These are phyloP conservation scores for Cistogaster globosa DNA, from an alignment of 2,888 invertebrate species.

Conservation along the genomic window DNA sequence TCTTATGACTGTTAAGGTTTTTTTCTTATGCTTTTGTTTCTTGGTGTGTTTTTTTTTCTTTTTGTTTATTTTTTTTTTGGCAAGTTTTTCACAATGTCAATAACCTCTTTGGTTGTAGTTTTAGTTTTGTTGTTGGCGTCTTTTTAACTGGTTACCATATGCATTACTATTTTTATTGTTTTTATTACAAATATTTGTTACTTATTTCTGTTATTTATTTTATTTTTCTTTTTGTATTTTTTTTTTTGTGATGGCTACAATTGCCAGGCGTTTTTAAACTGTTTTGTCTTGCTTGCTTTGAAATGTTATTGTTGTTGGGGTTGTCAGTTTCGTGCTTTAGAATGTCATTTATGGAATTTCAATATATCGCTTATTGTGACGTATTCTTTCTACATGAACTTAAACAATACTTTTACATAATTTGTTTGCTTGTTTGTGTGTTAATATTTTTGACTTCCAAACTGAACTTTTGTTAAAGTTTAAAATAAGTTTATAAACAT, in stretches of 20 bases:
- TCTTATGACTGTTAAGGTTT: slow-evolving; percentile 56
- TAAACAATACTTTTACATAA: slow-evolving; percentile 6
- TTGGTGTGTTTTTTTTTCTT: slow-evolving; percentile 11
- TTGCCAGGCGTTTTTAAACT: neutral
- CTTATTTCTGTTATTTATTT: slow-evolving; percentile 27
- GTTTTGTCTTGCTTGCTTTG: neutral
- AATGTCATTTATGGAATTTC: slow-evolving; percentile 66
- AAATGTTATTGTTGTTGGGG: neutral
- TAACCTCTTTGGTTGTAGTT: slow-evolving; percentile 48
- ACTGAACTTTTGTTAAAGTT: neutral
- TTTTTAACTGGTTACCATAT: slow-evolving; percentile 59
- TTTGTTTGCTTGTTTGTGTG: neutral
- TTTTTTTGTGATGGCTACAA: neutral
- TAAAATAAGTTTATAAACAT: neutral
- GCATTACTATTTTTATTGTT: slow-evolving; percentile 38
- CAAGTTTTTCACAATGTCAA: slow-evolving; percentile 70
- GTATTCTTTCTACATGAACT: slow-evolving; percentile 51
- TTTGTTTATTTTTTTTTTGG: slow-evolving; percentile 27
- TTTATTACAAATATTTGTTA: slow-evolving; percentile 40
- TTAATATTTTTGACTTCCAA: slow-evolving; percentile 38
- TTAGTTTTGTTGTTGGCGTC: slow-evolving; percentile 36
- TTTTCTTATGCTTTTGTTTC: slow-evolving; percentile 13
- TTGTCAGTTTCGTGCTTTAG: slow-evolving; percentile 10
- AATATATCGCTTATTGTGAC: slow-evolving; percentile 35
- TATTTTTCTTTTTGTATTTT: slow-evolving; percentile 20